Evolutionary conservation across 2,888 invertebrate genomes (phyloP).

Genomic region (Aleiodes alternator): DNA sequence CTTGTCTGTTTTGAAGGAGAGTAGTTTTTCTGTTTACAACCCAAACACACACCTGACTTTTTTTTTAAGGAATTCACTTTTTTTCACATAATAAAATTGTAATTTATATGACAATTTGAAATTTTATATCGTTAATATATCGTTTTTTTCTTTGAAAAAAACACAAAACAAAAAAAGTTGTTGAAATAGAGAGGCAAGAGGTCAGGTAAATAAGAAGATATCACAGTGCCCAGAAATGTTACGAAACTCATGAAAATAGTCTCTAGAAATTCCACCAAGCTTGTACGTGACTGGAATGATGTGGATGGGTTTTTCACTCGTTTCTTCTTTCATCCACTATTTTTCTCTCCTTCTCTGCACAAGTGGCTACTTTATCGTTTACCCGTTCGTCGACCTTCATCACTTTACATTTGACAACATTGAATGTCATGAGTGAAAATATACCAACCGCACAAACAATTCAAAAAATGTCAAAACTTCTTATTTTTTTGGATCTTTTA

Average conservation of each 20-base stretch:
- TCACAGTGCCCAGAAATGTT: slow-evolving; percentile 10
- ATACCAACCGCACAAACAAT: slow-evolving; percentile 14
- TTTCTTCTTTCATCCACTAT: background rate
- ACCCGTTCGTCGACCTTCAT: slow-evolving; percentile 52
- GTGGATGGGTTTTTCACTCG: slow-evolving; percentile 1
- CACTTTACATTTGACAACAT: slow-evolving; percentile 41
- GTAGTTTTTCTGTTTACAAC: no score
- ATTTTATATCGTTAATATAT: background rate
- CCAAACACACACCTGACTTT: no score
- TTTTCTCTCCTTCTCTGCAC: background rate
- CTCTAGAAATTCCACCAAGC: slow-evolving; percentile 53
- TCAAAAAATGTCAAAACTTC: background rate
- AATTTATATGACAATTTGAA: background rate
- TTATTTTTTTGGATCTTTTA: background rate
- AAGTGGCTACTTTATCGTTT: slow-evolving; percentile 59
- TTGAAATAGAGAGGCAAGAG: no score
- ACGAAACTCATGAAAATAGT: slow-evolving; percentile 45
- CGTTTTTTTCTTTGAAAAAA: no score
- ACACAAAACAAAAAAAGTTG: no score
- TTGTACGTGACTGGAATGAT: slow-evolving; percentile 59
- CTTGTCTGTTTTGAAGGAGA: slow-evolving; percentile 70
- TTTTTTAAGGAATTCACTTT: slow-evolving; percentile 3
- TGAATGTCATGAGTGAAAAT: slow-evolving; percentile 46
- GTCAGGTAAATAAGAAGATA: background rate
- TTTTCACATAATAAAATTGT: slow-evolving; percentile 29